A percentile compares a stretch with the other conserved stretches of the same genome.
Evolutionary conservation across 2,113 vertebrate genomes (phyloP).

Genomic region (Bolborhynchus lineola): DNA sequence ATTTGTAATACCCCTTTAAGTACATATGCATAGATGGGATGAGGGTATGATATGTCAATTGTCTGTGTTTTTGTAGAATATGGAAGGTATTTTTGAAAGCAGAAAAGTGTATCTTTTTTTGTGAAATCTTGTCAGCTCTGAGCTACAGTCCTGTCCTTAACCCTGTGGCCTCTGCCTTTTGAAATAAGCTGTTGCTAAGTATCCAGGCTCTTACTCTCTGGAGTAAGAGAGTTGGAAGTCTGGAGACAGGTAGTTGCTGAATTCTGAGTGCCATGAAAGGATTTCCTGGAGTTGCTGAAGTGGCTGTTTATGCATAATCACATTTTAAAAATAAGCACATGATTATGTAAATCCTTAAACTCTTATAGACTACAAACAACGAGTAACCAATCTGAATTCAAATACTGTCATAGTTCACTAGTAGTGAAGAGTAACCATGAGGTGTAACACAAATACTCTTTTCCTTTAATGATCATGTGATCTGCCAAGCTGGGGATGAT

Average conservation of each 20-base stretch:
- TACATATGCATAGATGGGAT: neutral
- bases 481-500: neutral
- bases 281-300: conserved; percentile 2
- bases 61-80: neutral
- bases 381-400: neutral
- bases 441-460: neutral
- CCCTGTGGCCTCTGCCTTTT: neutral
- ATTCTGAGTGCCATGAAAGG: neutral
- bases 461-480: neutral
- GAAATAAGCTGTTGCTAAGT: neutral
- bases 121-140: neutral
- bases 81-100: neutral
- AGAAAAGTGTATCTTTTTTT: neutral
- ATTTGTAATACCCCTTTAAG: neutral
- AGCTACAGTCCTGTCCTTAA: neutral
- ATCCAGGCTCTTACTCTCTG: neutral
- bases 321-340: neutral
- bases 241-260: neutral
- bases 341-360: neutral
- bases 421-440: neutral
- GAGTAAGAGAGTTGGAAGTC: neutral
- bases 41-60: neutral
- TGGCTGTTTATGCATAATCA: neutral
- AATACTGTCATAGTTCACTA: neutral
- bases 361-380: neutral